A percentile compares a stretch with the other conserved stretches of the same genome.
Evolutionary conservation across 2,797 vertebrate genomes (phyloP).

Genomic region (Enteromius radiatus): DNA sequence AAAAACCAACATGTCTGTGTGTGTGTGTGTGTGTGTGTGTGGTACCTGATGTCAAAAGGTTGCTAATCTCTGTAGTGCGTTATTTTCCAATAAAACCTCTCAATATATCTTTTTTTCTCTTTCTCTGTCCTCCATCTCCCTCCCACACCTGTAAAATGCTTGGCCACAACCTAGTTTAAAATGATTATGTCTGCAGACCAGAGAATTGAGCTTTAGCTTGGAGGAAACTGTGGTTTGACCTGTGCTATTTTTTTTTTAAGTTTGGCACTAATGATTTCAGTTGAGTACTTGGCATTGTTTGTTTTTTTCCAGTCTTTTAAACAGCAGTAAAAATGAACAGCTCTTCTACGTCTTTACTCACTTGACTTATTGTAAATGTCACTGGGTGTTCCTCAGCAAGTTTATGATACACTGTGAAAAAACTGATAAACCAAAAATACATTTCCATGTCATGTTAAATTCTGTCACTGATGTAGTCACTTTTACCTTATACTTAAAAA

Average conservation of each 20-base stretch:
- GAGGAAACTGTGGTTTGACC: slow-evolving; percentile 36
- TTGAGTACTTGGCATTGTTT: neutral
- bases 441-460: neutral
- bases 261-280: slow-evolving; percentile 7
- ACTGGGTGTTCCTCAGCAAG: neutral
- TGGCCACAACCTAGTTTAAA: slow-evolving; percentile 21
- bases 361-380: neutral
- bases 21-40: neutral
- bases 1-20: too few species aligned
- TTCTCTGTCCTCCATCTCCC: slow-evolving; percentile 9
- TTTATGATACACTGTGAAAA: neutral
- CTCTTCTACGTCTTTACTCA: neutral
- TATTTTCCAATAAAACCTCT: neutral
- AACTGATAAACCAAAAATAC: neutral
- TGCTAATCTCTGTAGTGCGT: neutral
- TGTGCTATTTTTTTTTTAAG: slow-evolving; percentile 44
- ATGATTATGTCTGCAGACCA: neutral
- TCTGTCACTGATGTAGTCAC: slow-evolving; percentile 12
- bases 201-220: neutral
- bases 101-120: neutral
- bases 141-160: neutral
- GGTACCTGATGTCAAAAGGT: neutral
- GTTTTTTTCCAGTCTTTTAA: neutral
- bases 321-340: neutral
- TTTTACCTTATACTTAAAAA: slow-evolving; percentile 22